A percentile compares a stretch with the other conserved stretches of the same genome.
Conservation (phyloP, 2,888 invertebrate species). For the Polylopha cassiicola region DNA sequence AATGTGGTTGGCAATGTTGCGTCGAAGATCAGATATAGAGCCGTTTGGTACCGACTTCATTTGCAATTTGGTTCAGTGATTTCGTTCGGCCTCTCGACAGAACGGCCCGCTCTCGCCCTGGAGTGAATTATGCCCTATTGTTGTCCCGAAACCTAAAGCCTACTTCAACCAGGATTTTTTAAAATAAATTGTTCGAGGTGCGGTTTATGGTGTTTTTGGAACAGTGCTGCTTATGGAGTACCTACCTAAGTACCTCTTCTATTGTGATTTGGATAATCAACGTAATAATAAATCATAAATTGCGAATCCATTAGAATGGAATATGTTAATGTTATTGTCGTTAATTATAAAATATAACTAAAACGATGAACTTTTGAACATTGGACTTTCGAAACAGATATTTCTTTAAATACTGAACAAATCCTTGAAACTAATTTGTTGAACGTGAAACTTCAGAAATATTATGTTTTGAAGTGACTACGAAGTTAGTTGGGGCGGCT, state of each 20-base stretch:
- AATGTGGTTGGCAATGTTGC: constrained; percentile 10
- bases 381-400: no score
- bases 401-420: constrained; percentile 1
- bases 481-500: constrained; percentile 38
- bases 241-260: no score
- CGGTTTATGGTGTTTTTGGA: constrained; percentile 9
- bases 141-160: constrained; percentile 34
- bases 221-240: constrained; percentile 6
- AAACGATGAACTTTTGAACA: no score
- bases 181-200: neutral
- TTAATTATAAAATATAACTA: no score
- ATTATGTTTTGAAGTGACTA: constrained; percentile 46
- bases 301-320: no score
- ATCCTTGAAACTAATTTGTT: constrained; percentile 17
- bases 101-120: constrained; percentile 28
- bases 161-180: constrained; percentile 9
- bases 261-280: no score
- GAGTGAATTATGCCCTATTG: constrained; percentile 57
- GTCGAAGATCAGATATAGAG: constrained; percentile 18
- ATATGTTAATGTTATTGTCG: no score
- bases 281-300: no score
- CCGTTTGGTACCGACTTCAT: constrained; percentile 43
- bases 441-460: constrained; percentile 35
- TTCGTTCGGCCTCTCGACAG: constrained; percentile 50
- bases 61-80: constrained; percentile 65